A percentile compares a stretch with the other conserved stretches of the same genome.
Conservation (phyloP, 2,113 vertebrate genomes). For the Mormyrus iriodes region DNA sequence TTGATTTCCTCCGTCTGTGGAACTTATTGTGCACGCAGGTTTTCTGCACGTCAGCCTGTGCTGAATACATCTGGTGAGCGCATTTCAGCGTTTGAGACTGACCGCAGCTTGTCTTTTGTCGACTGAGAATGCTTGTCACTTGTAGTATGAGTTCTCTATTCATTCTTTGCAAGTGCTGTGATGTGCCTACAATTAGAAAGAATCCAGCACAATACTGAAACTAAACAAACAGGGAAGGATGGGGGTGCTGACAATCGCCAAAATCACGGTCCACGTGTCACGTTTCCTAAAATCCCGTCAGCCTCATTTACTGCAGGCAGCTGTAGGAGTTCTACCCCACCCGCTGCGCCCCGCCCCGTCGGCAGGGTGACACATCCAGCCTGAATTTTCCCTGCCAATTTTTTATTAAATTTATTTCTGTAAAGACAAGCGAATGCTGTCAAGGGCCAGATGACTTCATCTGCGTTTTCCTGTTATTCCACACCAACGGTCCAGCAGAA, state of each 20-base stretch:
- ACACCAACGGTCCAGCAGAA: background rate
- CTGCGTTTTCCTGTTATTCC: constrained; percentile 22
- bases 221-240: background rate
- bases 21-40: background rate
- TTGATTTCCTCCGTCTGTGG: background rate
- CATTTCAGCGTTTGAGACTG: background rate
- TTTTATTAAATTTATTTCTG: constrained; percentile 15
- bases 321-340: background rate
- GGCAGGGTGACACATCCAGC: background rate
- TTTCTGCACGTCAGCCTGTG: background rate
- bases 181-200: background rate
- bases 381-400: constrained; percentile 14
- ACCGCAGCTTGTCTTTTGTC: constrained; percentile 22
- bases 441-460: constrained; percentile 16
- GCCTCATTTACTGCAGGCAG: background rate
- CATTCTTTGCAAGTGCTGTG: background rate
- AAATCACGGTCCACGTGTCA: background rate
- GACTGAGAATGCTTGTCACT: constrained; percentile 21
- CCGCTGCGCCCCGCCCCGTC: background rate
- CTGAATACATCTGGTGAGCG: background rate
- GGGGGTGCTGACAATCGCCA: background rate
- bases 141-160: constrained; percentile 13
- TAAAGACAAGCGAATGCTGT: constrained; percentile 9
- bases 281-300: background rate
- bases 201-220: background rate